Evolutionary conservation across 2,113 vertebrate genomes (phyloP), one percentile per base, ranked within the genome.

Genomic region (Setophaga kirtlandii): DNA sequence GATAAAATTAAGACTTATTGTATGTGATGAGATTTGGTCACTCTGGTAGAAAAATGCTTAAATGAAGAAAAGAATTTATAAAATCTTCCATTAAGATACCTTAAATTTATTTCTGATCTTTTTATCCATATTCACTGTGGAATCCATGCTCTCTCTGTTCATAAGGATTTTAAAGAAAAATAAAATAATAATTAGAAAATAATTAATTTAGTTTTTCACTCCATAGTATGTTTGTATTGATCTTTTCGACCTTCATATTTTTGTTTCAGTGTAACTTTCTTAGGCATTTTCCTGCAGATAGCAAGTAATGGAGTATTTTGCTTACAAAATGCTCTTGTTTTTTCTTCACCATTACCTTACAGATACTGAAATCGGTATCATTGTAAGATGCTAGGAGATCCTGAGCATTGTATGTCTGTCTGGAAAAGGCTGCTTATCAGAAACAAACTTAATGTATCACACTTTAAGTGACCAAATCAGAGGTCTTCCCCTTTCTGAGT

Each of bases 1-100:
- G 55, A 76, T 65, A 89, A 95, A 96, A 94, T 96, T 94, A 96
- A 95, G 83, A 92, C 67, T 94, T 24, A 83, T 69, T 65, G 9
- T 93, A 88, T 89, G 75, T 83, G 52, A 84, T 73, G 78, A 90
- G 74, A 93, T 76, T 74, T 58, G 35, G 20, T 92, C 96, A 89
- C 74, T 85, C 79, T 90, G n/a, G 94, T 52, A 93, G 68, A 91
- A 75, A 88, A 82, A 49, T n/a, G 11, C 2, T 88, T 24, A 67
- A 17, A 52, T 44, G 5, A 87, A 28, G 42, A 91, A 87, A 95
- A 30, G 7, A 70, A 84, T 65, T 95, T 53, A 89, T 75, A 90
- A 89, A 90, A 85, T 75, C 23, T 86, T 95, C 50, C 71, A 73
- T 52, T 83, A n/a, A 89, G 8, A 21, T 22, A 69, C 4, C 6